Conservation (phyloP, 2,113 vertebrate genomes). For the Ageneiosus marmoratus region DNA sequence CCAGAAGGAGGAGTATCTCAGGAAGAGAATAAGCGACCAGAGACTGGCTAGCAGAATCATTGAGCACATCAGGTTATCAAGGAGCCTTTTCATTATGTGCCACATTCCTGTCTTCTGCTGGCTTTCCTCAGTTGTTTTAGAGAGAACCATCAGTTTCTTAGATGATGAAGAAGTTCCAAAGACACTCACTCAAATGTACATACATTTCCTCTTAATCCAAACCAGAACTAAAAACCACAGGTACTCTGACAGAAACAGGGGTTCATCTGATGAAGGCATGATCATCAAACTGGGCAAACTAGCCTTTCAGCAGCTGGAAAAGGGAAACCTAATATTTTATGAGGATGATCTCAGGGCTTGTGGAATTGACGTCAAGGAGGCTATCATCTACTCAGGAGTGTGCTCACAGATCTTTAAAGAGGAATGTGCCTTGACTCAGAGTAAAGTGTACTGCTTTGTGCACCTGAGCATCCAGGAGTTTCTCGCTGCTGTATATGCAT, state of each 20-base stretch:
- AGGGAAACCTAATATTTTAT: slow-evolving; percentile 11
- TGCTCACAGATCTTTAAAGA: slow-evolving; percentile 48
- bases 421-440: slow-evolving; percentile 38
- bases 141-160: slow-evolving; percentile 28
- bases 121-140: slow-evolving; percentile 38
- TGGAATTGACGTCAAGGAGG: slow-evolving; percentile 38
- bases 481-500: slow-evolving; percentile 40
- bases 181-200: slow-evolving; percentile 52
- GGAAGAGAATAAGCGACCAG: slow-evolving; percentile 43
- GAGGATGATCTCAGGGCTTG: slow-evolving; percentile 45
- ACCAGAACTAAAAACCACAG: slow-evolving; percentile 40
- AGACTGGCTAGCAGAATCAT: slow-evolving; percentile 37
- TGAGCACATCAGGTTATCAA: slow-evolving; percentile 43
- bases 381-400: slow-evolving; percentile 43
- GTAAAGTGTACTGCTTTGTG: slow-evolving; percentile 47
- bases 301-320: slow-evolving; percentile 10
- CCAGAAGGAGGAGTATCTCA: slow-evolving; percentile 47
- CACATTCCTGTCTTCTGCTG: slow-evolving; percentile 51
- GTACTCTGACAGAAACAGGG: slow-evolving; percentile 25
- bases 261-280: slow-evolving; percentile 14
- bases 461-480: slow-evolving; percentile 51
- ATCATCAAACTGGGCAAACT: slow-evolving; percentile 32
- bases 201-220: slow-evolving; percentile 47
- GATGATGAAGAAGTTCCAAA: slow-evolving; percentile 41
- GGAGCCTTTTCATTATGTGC: slow-evolving; percentile 53